phyloP scores from a whole-genome alignment of 2,797 vertebrate genomes.

The Hyperoplus lanceolatus region DNA sequence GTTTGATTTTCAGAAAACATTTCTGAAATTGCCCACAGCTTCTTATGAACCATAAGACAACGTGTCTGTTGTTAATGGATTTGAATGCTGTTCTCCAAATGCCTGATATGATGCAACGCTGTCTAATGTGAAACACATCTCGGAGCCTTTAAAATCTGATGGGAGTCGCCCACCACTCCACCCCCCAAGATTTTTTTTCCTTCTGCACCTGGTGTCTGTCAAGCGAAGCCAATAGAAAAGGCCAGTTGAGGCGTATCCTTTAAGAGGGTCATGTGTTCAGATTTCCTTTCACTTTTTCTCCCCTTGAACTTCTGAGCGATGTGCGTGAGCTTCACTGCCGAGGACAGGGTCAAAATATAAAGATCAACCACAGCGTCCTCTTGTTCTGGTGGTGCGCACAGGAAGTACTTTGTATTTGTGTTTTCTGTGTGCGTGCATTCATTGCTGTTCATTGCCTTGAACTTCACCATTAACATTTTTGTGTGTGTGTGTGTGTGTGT shows the following conservation, averaged over 20 bases:
- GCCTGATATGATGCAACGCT: conserved; percentile 4
- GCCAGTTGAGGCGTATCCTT: conserved; percentile 81
- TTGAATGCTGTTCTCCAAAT: conserved; percentile 27
- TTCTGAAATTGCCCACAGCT: too few relatives aligned
- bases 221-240: conserved; percentile 82
- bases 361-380: conserved; percentile 47
- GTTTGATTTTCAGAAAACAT: background rate
- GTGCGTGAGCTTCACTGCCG: conserved; percentile 67
- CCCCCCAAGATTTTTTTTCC: conserved; percentile 46
- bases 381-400: conserved; percentile 33
- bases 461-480: background rate
- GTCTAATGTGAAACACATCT: conserved; percentile 45
- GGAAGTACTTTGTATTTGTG: conserved; percentile 7
- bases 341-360: conserved; percentile 63
- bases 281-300: conserved; percentile 81
- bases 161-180: conserved; percentile 8
- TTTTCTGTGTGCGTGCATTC: background rate
- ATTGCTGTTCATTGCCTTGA: conserved; percentile 30
- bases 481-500: too few relatives aligned
- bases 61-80: background rate
- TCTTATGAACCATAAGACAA: too few relatives aligned
- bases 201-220: conserved; percentile 86
- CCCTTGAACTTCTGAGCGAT: conserved; percentile 75
- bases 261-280: conserved; percentile 83
- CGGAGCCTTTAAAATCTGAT: conserved; percentile 32